Percentiles rank a stretch among this genome's conserved stretches.
Evolutionary conservation across 2,113 vertebrate species (phyloP).

Genomic region (Ceyx cyanopectus): DNA sequence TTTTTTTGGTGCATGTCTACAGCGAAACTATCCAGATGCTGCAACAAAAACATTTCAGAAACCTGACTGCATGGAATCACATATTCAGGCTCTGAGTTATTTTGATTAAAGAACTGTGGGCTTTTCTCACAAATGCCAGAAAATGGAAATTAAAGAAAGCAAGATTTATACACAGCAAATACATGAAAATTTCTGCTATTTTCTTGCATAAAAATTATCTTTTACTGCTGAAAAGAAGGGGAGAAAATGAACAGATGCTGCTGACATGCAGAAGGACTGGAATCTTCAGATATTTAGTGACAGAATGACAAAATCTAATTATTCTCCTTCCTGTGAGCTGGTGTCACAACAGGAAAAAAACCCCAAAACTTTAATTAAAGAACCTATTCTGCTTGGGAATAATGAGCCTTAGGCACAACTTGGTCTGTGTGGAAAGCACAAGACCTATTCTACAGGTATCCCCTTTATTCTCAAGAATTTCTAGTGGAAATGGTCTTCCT

Average conservation of each 20-base stretch:
- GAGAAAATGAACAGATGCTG: constrained; percentile 11
- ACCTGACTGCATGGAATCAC: background rate
- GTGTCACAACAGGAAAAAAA: background rate
- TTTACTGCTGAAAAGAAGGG: background rate
- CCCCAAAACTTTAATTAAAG: background rate
- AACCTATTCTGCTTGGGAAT: background rate
- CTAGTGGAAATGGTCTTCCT: background rate
- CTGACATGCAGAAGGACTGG: background rate
- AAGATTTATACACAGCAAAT: background rate
- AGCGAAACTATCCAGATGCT: background rate
- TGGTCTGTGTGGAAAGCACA: background rate
- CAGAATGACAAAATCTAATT: background rate
- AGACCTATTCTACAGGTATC: background rate
- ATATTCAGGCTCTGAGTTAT: background rate
- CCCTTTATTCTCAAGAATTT: background rate
- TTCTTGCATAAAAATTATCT: background rate
- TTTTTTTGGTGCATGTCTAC: background rate
- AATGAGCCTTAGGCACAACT: background rate
- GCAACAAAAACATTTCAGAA: background rate
- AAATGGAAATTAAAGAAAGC: background rate
- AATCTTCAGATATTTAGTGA: background rate
- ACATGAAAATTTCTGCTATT: background rate
- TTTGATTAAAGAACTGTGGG: background rate
- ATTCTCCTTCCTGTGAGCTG: background rate
- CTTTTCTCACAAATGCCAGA: background rate